A percentile compares a stretch with the other conserved stretches of the same genome.
Evolutionary conservation across 2,888 invertebrate genomes (phyloP).

Genomic region (Pantelozetes paolii): DNA sequence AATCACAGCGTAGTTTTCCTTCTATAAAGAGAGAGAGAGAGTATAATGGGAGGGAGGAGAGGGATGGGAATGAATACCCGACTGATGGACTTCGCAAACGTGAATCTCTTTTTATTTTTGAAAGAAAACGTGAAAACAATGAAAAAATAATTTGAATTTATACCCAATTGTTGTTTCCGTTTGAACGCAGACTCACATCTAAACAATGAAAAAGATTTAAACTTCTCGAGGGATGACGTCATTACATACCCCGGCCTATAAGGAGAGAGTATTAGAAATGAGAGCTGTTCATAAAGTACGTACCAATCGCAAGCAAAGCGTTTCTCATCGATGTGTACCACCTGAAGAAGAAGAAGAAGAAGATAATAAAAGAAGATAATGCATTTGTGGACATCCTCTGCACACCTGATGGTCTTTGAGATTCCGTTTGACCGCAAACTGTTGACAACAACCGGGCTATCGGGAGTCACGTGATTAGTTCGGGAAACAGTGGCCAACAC

Average conservation of each 20-base stretch:
- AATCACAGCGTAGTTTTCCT: slow-evolving; percentile 18
- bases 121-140: background rate
- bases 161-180: slow-evolving; percentile 29
- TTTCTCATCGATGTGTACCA: slow-evolving; percentile 20
- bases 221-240: too few species aligned
- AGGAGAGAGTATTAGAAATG: too few species aligned
- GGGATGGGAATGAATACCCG: background rate
- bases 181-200: slow-evolving; percentile 17
- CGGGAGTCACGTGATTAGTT: too few species aligned
- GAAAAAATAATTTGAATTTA: background rate
- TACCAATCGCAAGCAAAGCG: background rate
- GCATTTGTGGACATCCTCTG: too few species aligned
- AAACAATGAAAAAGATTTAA: too few species aligned
- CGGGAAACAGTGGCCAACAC: too few species aligned
- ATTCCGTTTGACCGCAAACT: slow-evolving; percentile 15
- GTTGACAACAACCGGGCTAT: background rate
- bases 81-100: slow-evolving; percentile 15
- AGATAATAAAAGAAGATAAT: background rate
- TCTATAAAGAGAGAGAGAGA: background rate
- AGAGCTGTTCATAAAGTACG: too few species aligned
- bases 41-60: background rate
- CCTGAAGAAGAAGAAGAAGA: background rate
- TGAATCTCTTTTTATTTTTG: background rate
- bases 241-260: too few species aligned
- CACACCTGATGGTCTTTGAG: slow-evolving; percentile 29